Base-by-base conservation (phyloP, 2,113 vertebrate genomes). In the Chloropsis cyanopogon region DNA sequence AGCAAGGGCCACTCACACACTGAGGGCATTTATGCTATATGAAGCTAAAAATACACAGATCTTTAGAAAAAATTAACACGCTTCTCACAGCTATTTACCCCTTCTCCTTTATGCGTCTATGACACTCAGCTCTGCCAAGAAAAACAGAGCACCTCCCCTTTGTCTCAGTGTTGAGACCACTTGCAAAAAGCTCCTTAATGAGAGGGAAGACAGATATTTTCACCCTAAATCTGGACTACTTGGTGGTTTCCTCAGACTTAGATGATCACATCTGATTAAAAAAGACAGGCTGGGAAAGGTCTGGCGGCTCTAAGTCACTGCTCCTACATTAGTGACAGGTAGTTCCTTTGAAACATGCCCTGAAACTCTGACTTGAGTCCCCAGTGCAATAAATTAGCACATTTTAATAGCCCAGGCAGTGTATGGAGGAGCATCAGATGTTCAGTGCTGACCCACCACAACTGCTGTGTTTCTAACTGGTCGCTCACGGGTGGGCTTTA, bases 281-380 rank as follows among this genome's bases (percentile, higher is more conserved):
- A 88, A 54, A 71, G 46, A 61, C 20, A 31, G 47, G 37, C 71
- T 88, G 50, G 46, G n/a, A 61, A 82, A 85, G 37, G 37, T 41
- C 82, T 85, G 66, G 39, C 0, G 0, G 49, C 44, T 82, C 3
- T 8, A 77, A 77, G 29, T 54, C 0, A 0, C 64, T 49, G 54
- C 59, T 82, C 19, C 57, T 28, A 29, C 73, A 56, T 44, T 46
- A 71, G 44, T 41, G 70, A 85, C 7, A 0, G 26, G 57, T 70
- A 64, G 18, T 5, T 71, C 35, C 69, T 82, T 44, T 41, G 8
- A 65, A 82, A 65, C 13, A 9, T n/a, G 64, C 42, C 76, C 71
- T 53, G n/a, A 64, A 82, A 71, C 60, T 83, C 71, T 3, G 4
- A 31, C 69, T 91, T 61, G 7, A 7, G 31, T 70, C 72, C 47